Evolutionary conservation across 2,888 invertebrate genomes (phyloP), one percentile per base, ranked within the genome.

Genomic region (Euzophera pinguis): DNA sequence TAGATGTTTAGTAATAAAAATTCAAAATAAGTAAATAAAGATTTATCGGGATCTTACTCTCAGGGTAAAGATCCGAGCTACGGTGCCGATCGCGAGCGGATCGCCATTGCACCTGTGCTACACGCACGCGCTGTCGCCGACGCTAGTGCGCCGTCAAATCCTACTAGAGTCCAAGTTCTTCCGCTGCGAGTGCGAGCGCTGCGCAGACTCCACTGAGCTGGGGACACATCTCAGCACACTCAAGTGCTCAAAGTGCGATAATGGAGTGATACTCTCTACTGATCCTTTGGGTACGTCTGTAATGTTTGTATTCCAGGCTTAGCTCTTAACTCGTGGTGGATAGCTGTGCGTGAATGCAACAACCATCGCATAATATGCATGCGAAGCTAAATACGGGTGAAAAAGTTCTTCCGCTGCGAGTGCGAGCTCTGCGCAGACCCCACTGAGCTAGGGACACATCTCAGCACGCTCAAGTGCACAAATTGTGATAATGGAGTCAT

Each of bases 401-500:
- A n/a, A n/a, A 97, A 97, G 89, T 95, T 94, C 80, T 97, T 97
- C 77, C 91, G 91, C 13, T 97, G 97, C 76, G 91, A 91, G 29
- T 97, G 97, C 65, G 68, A 83, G 1, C 91, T 97, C 50, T 97
- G 97, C 71, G 84, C 91, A 1, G 96, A 97, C 78, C 95, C 96
- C 8, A 94, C 94, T 0, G 97, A 97, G 73, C 79, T 97, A 42
- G 95, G 93, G 7, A 95, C 96, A 0, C 92, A 96, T 69, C 91
- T 95, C 71, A 95, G 96, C 60, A 93, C 96, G 0, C 78, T 97
- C 1, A 95, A 95, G 73, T 97, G 97, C 69, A 93, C 90, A 62
- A 94, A 94, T 74, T 95, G 95, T 68, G 93, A 94, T 58, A 93
- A 93, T 60, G 95, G 95, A 0, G 80, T 94, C 48, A 88, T 95